These are phyloP conservation scores for Diachasmimorpha longicaudata DNA, from an alignment of 1,140 invertebrate species.

Conservation along the genomic window DNA sequence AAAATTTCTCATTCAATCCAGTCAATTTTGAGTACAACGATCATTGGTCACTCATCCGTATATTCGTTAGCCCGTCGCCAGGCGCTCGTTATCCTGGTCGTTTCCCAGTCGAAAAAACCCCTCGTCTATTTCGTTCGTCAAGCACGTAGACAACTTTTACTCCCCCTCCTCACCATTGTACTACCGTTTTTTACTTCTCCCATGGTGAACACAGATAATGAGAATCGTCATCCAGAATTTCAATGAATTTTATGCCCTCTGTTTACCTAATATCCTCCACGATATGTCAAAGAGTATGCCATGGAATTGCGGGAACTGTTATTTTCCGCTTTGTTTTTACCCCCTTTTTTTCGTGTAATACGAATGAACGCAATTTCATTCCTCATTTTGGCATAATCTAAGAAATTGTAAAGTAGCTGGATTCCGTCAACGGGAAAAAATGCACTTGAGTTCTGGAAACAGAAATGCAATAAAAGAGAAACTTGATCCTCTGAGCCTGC, in stretches of 20 bases:
- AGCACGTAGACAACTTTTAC: not conserved
- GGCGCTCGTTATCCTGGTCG: constrained; percentile 16
- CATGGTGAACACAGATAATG: not conserved
- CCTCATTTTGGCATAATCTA: constrained; percentile 3
- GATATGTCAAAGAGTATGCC: not conserved
- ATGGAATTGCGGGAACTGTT: not conserved
- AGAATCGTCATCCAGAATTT: not conserved
- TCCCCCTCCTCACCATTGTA: not conserved
- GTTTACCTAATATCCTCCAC: not conserved
- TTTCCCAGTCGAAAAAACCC: constrained; percentile 16
- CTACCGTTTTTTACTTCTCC: not conserved
- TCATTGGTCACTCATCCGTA: constrained; percentile 22
- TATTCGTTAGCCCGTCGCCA: constrained; percentile 20
- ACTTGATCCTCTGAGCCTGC: not conserved
- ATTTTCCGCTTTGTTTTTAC: not conserved
- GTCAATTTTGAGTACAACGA: constrained; percentile 18
- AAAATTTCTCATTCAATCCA: not conserved
- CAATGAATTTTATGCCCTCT: not conserved
- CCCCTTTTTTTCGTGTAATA: not conserved
- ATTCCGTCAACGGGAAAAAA: constrained; percentile 25
- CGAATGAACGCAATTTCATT: constrained; percentile 22
- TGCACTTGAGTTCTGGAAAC: constrained; percentile 28
- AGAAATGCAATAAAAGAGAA: constrained; percentile 27
- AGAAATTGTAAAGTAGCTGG: not conserved
- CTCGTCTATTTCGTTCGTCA: not conserved